phyloP scores from a whole-genome alignment of 2,888 invertebrate species.

The Suillia variegata region DNA sequence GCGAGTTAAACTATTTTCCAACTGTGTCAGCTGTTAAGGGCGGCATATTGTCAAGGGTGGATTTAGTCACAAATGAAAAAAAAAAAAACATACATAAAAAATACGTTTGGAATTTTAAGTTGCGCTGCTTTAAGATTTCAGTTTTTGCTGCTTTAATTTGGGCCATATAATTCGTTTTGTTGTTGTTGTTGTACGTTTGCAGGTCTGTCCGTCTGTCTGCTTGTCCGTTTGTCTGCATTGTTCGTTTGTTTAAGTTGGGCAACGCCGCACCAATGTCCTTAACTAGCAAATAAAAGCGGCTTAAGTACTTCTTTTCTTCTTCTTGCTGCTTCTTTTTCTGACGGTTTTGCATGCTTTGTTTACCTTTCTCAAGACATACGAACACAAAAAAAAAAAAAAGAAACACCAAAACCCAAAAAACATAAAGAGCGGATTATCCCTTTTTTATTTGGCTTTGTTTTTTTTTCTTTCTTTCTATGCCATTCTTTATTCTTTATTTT shows the following conservation, averaged over 20 bases:
- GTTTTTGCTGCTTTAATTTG: no score
- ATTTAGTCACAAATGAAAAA: neutral
- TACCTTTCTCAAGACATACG: constrained; percentile 13
- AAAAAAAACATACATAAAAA: no score
- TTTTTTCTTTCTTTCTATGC: constrained; percentile 22
- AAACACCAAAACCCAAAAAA: constrained; percentile 21
- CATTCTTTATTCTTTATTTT: no score
- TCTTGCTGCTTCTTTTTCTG: constrained; percentile 13
- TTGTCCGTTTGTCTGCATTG: no score
- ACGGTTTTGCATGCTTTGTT: constrained; percentile 25
- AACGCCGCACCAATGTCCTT: constrained; percentile 32
- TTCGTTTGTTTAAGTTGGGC: constrained; percentile 51
- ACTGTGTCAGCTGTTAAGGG: neutral
- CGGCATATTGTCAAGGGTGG: neutral
- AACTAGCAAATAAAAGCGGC: constrained; percentile 35
- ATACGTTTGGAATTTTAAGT: no score
- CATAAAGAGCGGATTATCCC: constrained; percentile 42
- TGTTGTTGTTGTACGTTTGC: constrained; percentile 8
- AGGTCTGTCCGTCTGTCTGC: no score
- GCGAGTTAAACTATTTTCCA: neutral
- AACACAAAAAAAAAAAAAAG: no score
- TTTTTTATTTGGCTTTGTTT: constrained; percentile 44
- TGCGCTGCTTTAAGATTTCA: no score
- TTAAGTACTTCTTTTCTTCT: constrained; percentile 28
- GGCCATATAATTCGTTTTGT: neutral